A percentile compares a stretch with the other conserved stretches of the same genome.
Conservation (phyloP, 2,888 invertebrate genomes). For the Seira ritae region DNA sequence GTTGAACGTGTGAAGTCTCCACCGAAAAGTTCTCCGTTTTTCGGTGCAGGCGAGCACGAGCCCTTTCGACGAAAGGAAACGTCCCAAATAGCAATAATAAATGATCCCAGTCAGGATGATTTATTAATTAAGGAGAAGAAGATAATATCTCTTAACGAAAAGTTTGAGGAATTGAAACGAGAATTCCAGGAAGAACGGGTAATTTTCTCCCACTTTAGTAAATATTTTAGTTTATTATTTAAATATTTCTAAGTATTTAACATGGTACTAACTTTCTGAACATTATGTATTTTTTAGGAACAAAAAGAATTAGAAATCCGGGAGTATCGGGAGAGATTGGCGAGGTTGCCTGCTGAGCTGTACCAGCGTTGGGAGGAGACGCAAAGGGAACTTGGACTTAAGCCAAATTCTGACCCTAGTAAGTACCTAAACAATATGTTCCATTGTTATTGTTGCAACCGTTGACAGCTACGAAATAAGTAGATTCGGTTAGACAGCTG, state of each 20-base stretch:
- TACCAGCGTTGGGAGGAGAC: slow-evolving; percentile 66
- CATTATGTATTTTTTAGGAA: too few species aligned
- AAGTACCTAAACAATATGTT: background rate
- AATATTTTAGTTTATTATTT: too few species aligned
- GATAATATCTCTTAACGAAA: slow-evolving; percentile 40
- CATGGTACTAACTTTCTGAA: too few species aligned
- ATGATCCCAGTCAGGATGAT: slow-evolving; percentile 41
- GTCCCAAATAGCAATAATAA: slow-evolving; percentile 52
- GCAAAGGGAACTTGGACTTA: slow-evolving; percentile 56
- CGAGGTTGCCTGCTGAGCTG: slow-evolving; percentile 64
- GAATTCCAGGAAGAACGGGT: slow-evolving; percentile 53
- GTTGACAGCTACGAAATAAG: too few species aligned
- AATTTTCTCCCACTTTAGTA: too few species aligned
- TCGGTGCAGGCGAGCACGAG: slow-evolving; percentile 12
- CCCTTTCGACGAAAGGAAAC: slow-evolving; percentile 37
- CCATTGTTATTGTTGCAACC: too few species aligned
- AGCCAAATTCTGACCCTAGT: slow-evolving; percentile 34
- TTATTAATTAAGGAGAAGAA: slow-evolving; percentile 36
- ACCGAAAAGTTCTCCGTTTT: background rate
- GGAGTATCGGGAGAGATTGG: slow-evolving; percentile 59
- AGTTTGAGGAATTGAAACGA: slow-evolving; percentile 37
- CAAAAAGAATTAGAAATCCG: slow-evolving; percentile 50
- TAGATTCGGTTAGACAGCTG: too few species aligned
- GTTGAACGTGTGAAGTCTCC: background rate
- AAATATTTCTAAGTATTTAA: too few species aligned